Percentiles rank a stretch among this genome's conserved stretches.
phyloP scores from a whole-genome alignment of 2,113 vertebrate species.

The Ginglymostoma cirratum region DNA sequence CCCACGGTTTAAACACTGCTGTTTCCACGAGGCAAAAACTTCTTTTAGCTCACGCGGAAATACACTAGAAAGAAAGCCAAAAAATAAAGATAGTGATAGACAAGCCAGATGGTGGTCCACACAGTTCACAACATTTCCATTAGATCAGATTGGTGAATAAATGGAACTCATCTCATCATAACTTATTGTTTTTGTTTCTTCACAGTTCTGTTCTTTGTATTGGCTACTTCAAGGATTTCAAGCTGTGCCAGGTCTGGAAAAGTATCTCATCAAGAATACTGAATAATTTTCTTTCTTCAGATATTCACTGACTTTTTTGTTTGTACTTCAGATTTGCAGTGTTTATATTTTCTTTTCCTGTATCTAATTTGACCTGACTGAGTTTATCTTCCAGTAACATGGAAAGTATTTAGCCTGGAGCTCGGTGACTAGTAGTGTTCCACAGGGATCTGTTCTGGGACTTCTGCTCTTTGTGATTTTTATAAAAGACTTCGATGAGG shows the following conservation, averaged over 20 bases:
- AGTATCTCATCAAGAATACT: not conserved
- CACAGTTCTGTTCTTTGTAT: not conserved
- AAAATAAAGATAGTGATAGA: not conserved
- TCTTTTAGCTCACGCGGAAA: conserved; percentile 94
- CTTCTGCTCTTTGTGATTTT: no score
- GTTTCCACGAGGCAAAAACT: conserved; percentile 89
- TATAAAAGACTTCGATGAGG: no score
- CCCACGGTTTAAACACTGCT: conserved; percentile 75
- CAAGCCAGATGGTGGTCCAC: not conserved
- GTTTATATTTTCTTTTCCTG: not conserved
- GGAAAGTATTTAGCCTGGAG: no score
- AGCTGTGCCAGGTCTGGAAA: not conserved
- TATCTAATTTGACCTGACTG: not conserved
- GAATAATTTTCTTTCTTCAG: not conserved
- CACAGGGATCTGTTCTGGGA: no score
- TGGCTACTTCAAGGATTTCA: not conserved
- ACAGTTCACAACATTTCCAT: not conserved
- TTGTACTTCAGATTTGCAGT: not conserved
- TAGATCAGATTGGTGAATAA: not conserved
- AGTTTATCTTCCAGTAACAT: not conserved
- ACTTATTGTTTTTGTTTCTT: not conserved
- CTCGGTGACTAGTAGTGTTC: no score
- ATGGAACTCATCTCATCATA: not conserved
- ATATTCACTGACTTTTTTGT: not conserved
- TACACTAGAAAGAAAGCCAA: conserved; percentile 56